Evolutionary conservation across 2,888 invertebrate genomes (phyloP), one percentile per base, ranked within the genome.

Genomic region (Linnaemya tessellans): DNA sequence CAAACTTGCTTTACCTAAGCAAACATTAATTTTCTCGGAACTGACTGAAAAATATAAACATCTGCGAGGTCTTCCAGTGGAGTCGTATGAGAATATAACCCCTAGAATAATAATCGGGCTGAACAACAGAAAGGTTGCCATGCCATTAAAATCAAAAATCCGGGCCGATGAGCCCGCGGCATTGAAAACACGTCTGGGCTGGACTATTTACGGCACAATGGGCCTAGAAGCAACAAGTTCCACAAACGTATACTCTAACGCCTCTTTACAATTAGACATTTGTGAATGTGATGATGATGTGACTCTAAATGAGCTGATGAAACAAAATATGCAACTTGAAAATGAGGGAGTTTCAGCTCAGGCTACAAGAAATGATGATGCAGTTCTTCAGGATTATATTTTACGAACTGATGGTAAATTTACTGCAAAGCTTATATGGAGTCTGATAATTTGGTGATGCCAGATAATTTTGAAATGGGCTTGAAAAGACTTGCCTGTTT

Each of bases 101-200:
- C 41, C 41, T 20, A 64, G 15, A 64, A 64, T 64, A 1, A 64
- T 64, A 0, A 46, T 64, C 0, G 64, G 64, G 7, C 22, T 64
- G 2, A 46, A 41, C 9, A 64, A 64, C 22, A 64, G 4, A 43
- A 43, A 3, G 4, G 64, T 65, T 15, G 64, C 46, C 13, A 85
- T 87, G 80, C 86, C 85, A 1, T 41, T 84, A 18, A 51, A 83
- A 25, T 46, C 35, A 41, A 73, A 87, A 15, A 84, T 86, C 15
- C 70, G 67, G 8, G 46, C n/a, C 0, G n/a, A 49, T 8, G 46
- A 49, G 5, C 46, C 46, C 8, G 46, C 46, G 3, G 18, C n/a
- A n/a, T n/a, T 49, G 35, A 11, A 62, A 5, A 78, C 84, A 11
- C 71, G 80, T 0, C 68, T 87, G 0, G 87, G 87, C 0, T 87